Evolutionary conservation across 2,113 vertebrate species (phyloP).

Genomic region (Arizona elegans): DNA sequence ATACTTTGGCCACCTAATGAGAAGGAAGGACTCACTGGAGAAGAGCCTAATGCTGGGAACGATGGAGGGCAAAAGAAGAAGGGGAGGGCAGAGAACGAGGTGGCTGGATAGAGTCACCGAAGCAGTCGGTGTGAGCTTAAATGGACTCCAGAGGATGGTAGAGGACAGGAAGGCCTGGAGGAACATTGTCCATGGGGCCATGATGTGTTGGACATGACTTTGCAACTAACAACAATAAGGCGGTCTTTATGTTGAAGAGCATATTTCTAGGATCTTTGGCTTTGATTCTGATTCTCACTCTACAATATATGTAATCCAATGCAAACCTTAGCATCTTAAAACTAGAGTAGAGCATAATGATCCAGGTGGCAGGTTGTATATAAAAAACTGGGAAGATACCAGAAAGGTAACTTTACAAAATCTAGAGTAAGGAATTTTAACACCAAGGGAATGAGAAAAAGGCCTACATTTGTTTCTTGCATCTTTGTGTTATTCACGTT

Average conservation of each 20-base stretch:
- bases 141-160: no score
- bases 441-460: not conserved
- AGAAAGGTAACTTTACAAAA: not conserved
- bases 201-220: no score
- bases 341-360: not conserved
- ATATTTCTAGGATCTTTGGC: not conserved
- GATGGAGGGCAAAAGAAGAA: no score
- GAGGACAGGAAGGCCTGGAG: no score
- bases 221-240: no score
- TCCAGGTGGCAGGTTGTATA: not conserved
- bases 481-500: conserved; percentile 23
- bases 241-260: not conserved
- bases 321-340: not conserved
- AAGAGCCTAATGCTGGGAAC: no score
- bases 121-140: no score
- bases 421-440: not conserved
- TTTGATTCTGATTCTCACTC: not conserved
- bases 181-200: no score
- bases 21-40: no score
- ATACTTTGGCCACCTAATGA: no score
- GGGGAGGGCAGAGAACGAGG: no score
- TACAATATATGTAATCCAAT: not conserved
- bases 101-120: no score
- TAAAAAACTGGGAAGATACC: not conserved
- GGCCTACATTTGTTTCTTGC: not conserved